Conservation (phyloP, 1,140 invertebrate species). For the Bombus terrestris region DNA sequence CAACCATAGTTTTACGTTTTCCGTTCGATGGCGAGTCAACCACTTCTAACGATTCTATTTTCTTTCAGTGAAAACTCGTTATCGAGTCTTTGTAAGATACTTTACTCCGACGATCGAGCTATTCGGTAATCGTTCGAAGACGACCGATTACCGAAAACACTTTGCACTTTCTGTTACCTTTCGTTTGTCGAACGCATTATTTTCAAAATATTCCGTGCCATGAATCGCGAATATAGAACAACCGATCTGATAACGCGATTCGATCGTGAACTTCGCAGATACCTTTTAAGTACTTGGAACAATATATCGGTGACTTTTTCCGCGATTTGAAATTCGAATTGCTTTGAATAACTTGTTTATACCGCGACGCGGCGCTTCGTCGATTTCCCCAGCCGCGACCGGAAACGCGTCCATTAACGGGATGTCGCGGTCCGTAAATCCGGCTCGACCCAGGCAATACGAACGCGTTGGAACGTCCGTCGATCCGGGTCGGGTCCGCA, state of each 20-base stretch:
- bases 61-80: constrained; percentile 33
- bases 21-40: not conserved
- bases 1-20: not conserved
- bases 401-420: constrained; percentile 6
- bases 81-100: not conserved
- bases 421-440: not conserved
- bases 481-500: not conserved
- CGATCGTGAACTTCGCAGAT: not conserved
- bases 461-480: not conserved
- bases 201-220: not conserved
- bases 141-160: not conserved
- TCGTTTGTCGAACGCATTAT: not conserved
- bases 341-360: not conserved
- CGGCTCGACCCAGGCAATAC: not conserved
- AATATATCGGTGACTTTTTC: not conserved
- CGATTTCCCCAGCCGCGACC: not conserved
- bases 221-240: not conserved
- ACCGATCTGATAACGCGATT: not conserved
- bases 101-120: not conserved
- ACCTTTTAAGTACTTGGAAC: too few relatives aligned
- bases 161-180: not conserved
- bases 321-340: not conserved
- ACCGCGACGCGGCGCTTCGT: not conserved
- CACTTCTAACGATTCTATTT: constrained; percentile 24
- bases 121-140: not conserved